Evolutionary conservation across 2,113 vertebrate species (phyloP), one percentile per base, ranked within the genome.

Genomic region (Gila orcuttii): DNA sequence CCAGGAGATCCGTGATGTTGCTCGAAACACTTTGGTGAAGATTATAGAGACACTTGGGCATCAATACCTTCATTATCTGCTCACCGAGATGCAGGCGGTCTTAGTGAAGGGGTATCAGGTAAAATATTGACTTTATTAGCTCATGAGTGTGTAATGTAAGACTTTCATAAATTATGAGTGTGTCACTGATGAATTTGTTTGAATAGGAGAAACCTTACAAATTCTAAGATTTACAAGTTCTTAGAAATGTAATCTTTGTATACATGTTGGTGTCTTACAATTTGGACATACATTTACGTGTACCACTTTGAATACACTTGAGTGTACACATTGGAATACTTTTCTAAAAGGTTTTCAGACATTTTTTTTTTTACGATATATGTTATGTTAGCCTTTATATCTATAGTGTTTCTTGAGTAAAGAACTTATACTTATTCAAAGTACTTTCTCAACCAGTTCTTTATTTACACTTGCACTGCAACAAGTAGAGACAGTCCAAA

Each of bases 71-170:
- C 95, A 96, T 6, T 99, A 98, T 77, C 84, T 99, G 85, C 95
- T 99, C 76, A 97, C 95, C 89, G 98, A 99, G 89, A 96, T 99
- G 95, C 93, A 96, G 80, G 93, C 93, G 0, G 89, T 96, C 0
- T 96, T 99, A 2, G 93, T 96, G 71, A 98, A 97, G 76, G 98
- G 98, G 2, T 99, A 99, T 88, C 98, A 99, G 97, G 98, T 99
- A 93, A 45, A 85, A 19, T 19, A 57, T 39, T 11, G 68, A 42
- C 3, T 71, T 71, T 73, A 36, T 36, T 19, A 69, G 31, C 66
- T 10, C 6, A 10, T 21, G 31, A 36, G 17, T 69, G 31, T 69
- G 7, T 69, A 0, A 10, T 69, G 3, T 33, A 69, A 36, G 31
- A 21, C 3, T 69, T 69, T 69, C 3, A 0, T 4, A 36, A 69